Percentiles rank a stretch among this genome's conserved stretches.
Evolutionary conservation across 2,797 vertebrate genomes (phyloP).

Genomic region (Momotus momota): DNA sequence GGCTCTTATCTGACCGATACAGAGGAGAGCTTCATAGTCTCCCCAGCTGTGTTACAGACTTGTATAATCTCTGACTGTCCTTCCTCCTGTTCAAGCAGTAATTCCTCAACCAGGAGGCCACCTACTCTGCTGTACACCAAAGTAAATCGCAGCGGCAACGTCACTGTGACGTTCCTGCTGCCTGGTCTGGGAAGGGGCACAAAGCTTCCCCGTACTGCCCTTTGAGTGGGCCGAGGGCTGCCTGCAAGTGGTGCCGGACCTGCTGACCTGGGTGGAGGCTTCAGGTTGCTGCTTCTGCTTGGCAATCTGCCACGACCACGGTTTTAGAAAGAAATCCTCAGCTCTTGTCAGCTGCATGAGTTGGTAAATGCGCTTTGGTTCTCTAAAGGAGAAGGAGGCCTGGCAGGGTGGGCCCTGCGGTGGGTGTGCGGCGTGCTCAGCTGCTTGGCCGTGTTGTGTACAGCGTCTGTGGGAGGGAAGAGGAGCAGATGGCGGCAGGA

Average conservation of each 20-base stretch:
- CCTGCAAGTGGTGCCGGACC: not conserved
- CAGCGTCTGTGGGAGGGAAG: not conserved
- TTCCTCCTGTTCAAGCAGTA: not conserved
- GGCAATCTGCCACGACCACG: not conserved
- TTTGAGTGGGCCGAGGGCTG: not conserved
- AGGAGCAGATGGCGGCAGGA: not conserved
- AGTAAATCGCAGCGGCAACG: not conserved
- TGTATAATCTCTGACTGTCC: not conserved
- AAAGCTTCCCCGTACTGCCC: too few relatives aligned
- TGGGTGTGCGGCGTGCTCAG: rapidly evolving
- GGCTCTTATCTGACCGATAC: not conserved
- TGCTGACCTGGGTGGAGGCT: not conserved
- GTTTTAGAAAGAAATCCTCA: not conserved
- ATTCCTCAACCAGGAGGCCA: not conserved
- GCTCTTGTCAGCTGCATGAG: not conserved
- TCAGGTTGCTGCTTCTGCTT: not conserved
- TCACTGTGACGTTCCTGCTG: not conserved
- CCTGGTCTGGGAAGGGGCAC: not conserved
- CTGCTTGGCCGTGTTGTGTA: not conserved
- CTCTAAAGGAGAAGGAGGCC: not conserved
- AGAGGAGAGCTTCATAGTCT: not conserved
- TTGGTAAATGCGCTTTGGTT: too few relatives aligned
- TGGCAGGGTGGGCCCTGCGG: not conserved
- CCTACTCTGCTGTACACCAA: not conserved
- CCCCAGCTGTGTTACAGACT: not conserved